Base-by-base conservation (phyloP, 2,888 invertebrate species). In the Pollenia amentaria region DNA sequence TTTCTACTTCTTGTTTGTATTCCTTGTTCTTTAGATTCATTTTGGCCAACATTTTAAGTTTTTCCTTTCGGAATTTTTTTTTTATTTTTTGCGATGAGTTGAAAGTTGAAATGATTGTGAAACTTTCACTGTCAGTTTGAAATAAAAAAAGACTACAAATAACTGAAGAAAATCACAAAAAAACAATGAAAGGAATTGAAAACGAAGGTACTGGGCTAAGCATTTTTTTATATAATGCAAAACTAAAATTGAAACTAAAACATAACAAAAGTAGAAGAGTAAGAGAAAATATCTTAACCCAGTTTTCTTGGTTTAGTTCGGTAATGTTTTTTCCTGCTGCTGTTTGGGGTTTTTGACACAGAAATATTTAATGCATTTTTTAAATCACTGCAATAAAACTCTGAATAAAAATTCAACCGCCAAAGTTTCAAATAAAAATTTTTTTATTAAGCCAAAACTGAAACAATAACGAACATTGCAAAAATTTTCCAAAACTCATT, bases 71-170 rank as follows among this genome's bases (percentile, higher is more conserved):
- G 44, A 44, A 69, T 62, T 21, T 79, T 42, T 42, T 29, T 9
- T 21, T 67, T 69, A 62, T 76, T 60, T 40, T 29, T 29, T 29
- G 29, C 29, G 29, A 29, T 29, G 29, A 76, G 69, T 69, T 82
- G 60, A 62, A 82, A 82, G 51, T 76, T 76, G 69, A 69, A 82
- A 60, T 76, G 75, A 70, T 76, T 82, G 77, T 48, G 18, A 64
- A 84, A 84, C 83, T 84, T 84, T 84, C 83, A 84, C 77, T 84
- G 83, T 84, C 83, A 84, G 72, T 40, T 40, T 82, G 3, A 76
- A 76, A 82, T 4, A 67, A 60, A 67, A 60, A 75, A 60, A 51
- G 29, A 21, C 3, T 29, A 29, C 72, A 16, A 65, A 29, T 4
- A 65, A 60, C 21, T 38, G 11, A 29, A 29, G 0, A 55, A n/a